These are phyloP conservation scores for Prenolepis imparis DNA, from an alignment of 2,888 invertebrate species.

Conservation along the genomic window DNA sequence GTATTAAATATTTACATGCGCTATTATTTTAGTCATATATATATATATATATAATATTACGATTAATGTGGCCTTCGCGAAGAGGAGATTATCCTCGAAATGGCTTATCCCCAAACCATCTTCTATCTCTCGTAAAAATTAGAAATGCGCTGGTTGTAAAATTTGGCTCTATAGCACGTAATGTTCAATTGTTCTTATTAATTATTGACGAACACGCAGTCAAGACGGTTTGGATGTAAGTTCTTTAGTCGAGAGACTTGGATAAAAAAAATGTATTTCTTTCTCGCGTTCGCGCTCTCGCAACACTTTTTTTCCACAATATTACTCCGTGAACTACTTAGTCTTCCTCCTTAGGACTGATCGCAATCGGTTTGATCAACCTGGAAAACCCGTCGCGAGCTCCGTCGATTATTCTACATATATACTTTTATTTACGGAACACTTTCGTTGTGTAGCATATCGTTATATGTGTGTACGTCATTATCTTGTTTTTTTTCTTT, in stretches of 20 bases:
- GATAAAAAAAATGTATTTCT: background rate
- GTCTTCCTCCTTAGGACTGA: background rate
- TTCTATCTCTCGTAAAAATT: slow-evolving; percentile 12
- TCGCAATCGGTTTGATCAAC: slow-evolving; percentile 1
- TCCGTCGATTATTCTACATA: background rate
- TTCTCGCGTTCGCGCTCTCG: background rate
- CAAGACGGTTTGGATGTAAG: slow-evolving; percentile 30
- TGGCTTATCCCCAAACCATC: slow-evolving; percentile 16
- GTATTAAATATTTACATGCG: slow-evolving; percentile 53
- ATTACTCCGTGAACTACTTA: background rate
- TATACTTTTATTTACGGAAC: slow-evolving; percentile 43
- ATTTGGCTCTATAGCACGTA: background rate
- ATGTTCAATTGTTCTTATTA: slow-evolving; percentile 3
- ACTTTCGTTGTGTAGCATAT: slow-evolving; percentile 52
- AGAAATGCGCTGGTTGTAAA: background rate
- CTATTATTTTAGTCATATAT: slow-evolving; percentile 27
- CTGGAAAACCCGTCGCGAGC: background rate
- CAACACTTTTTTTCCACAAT: background rate
- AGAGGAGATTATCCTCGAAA: slow-evolving; percentile 17
- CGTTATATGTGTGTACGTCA: slow-evolving; percentile 1
- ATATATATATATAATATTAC: slow-evolving; percentile 39
- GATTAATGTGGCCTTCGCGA: slow-evolving; percentile 17
- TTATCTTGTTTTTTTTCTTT: slow-evolving; percentile 13
- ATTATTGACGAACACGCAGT: background rate
- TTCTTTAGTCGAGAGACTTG: background rate